These are phyloP conservation scores for Melinaea menophilus DNA, from an alignment of 2,888 invertebrate species.

Conservation along the genomic window DNA sequence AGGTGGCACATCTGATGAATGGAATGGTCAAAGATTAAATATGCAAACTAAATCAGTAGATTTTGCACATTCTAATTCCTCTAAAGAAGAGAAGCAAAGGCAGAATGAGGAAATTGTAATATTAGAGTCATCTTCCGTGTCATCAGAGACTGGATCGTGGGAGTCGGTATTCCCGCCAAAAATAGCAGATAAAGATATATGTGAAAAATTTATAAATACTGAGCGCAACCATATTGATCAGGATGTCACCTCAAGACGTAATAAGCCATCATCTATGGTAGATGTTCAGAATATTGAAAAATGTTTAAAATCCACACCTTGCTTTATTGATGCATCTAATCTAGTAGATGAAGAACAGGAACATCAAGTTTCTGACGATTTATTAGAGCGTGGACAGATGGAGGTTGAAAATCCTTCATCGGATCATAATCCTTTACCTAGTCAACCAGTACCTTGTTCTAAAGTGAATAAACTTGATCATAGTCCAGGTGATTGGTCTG, in stretches of 20 bases:
- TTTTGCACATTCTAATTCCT: constrained; percentile 43
- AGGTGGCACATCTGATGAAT: constrained; percentile 32
- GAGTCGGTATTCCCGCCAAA: constrained; percentile 78
- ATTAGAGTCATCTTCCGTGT: constrained; percentile 80
- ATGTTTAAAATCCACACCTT: constrained; percentile 64
- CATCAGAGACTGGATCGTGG: constrained; percentile 82
- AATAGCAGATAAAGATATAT: constrained; percentile 58
- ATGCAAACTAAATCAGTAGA: constrained; percentile 40
- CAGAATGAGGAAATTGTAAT: constrained; percentile 80
- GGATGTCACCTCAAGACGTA: constrained; percentile 16
- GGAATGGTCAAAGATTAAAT: constrained; percentile 37
- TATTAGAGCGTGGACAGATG: constrained; percentile 11
- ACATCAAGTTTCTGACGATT: constrained; percentile 38
- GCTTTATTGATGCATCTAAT: constrained; percentile 88
- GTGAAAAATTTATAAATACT: constrained; percentile 61
- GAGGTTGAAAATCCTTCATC: constrained; percentile 19
- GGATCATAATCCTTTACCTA: constrained; percentile 43
- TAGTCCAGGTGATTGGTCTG: constrained; percentile 61
- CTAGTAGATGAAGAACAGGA: constrained; percentile 82
- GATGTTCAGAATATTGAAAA: constrained; percentile 35
- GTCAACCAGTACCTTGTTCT: constrained; percentile 54
- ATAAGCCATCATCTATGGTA: constrained; percentile 4
- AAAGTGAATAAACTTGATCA: constrained; percentile 46
- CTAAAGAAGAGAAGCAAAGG: constrained; percentile 79
- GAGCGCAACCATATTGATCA: constrained; percentile 51